A percentile compares a stretch with the other conserved stretches of the same genome.
These are phyloP conservation scores for Oryzias sinensis DNA, from an alignment of 2,797 vertebrate genomes.

Conservation along the genomic window DNA sequence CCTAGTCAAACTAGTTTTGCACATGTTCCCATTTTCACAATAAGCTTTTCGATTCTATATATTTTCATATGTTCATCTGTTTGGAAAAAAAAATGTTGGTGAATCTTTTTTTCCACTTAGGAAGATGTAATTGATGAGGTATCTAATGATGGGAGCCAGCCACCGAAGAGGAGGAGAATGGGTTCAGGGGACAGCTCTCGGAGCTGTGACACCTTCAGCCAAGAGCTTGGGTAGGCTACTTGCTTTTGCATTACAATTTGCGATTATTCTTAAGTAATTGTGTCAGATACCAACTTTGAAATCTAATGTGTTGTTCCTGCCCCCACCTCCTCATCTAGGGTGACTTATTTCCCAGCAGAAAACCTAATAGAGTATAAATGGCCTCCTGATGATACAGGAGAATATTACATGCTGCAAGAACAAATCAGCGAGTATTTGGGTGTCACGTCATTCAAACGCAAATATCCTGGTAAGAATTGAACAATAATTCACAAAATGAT, in stretches of 20 bases:
- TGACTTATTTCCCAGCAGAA: slow-evolving; percentile 96
- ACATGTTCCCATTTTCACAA: not conserved
- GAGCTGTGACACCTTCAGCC: slow-evolving; percentile 92
- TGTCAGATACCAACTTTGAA: not conserved
- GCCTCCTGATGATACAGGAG: slow-evolving; percentile 95
- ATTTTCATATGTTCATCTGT: not conserved
- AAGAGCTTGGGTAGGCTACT: slow-evolving; percentile 85
- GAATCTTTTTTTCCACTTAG: slow-evolving; percentile 54
- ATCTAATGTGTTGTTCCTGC: not conserved
- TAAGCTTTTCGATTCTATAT: not conserved
- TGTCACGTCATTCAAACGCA: slow-evolving; percentile 97
- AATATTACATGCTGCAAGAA: slow-evolving; percentile 98
- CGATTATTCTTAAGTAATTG: too few relatives aligned
- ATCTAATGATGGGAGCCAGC: slow-evolving; percentile 93
- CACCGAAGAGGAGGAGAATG: slow-evolving; percentile 91
- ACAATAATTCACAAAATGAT: too few relatives aligned
- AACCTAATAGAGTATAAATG: slow-evolving; percentile 98
- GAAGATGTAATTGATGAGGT: slow-evolving; percentile 91
- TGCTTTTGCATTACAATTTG: not conserved
- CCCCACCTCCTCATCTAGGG: slow-evolving; percentile 65
- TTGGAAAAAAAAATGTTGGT: too few relatives aligned
- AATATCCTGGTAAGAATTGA: slow-evolving; percentile 90
- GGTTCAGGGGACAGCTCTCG: slow-evolving; percentile 95
- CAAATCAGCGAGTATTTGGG: slow-evolving; percentile 99
- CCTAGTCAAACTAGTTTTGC: too few relatives aligned